Evolutionary conservation across 2,113 vertebrate species (phyloP).

Genomic region (Gnathonemus longibarbis): DNA sequence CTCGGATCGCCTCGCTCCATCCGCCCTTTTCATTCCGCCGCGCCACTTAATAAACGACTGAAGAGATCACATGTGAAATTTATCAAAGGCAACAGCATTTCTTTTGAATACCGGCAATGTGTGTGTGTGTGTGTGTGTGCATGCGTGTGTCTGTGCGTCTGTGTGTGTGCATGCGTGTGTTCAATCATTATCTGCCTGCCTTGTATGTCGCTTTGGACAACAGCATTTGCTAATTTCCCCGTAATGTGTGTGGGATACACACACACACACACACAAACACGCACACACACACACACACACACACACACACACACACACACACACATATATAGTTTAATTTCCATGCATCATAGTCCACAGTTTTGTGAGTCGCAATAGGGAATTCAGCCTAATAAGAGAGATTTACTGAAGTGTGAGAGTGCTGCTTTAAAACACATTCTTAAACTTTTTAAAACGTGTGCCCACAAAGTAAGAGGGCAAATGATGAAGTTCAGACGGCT

Average conservation of each 20-base stretch:
- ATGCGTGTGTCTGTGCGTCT: background rate
- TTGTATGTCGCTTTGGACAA: background rate
- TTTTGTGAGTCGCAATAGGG: background rate
- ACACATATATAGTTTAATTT: background rate
- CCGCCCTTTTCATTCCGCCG: background rate
- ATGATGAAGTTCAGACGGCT: background rate
- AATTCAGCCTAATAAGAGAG: background rate
- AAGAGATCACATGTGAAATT: background rate
- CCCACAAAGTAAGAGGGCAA: background rate
- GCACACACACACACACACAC: background rate
- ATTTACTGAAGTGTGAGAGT: background rate
- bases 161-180: background rate
- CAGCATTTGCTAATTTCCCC: background rate
- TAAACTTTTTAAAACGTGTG: background rate
- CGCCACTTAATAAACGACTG: conserved; percentile 8
- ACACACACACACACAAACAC: background rate
- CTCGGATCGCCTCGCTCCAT: background rate
- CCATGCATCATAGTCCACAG: background rate
- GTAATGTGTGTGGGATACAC: background rate
- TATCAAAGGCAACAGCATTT: background rate
- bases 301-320: background rate
- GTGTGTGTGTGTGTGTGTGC: background rate
- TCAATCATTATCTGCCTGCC: background rate
- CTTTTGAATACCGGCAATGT: background rate
- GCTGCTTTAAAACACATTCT: background rate